Base-by-base conservation (phyloP, 2,113 vertebrate genomes). In the Nesogale talazaci region DNA sequence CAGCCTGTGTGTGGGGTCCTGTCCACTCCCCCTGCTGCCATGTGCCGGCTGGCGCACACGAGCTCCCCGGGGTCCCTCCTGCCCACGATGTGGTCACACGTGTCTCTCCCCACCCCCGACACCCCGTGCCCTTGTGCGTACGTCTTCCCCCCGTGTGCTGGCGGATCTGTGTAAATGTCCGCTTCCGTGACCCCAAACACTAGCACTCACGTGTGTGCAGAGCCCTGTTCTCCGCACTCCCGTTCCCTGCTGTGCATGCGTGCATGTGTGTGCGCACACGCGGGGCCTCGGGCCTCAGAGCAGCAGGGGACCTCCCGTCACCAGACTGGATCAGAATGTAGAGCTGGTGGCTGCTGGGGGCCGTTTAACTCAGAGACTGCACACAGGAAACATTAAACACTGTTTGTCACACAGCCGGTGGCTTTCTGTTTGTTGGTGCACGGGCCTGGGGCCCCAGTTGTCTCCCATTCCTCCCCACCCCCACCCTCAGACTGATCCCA, bases 371-470 rank as follows among this genome's bases (percentile, higher is more conserved):
- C 36, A 25, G 77, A 94, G 75, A 70, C 84, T 92, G 86, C 89
- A 91, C 57, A n/a, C 12, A 14, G 3, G 40, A 76, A 93, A 76
- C 78, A 96, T 97, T 97, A 97, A 97, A 97, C 80, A 56, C 69
- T 27, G 34, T 83, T 59, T 27, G 34, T 83, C 92, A 46, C 79
- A 90, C 61, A 85, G 52, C 31, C 11, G 46, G 70, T 92, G 75
- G 83, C 65, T 25, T 88, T 52, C 38, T 84, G 69, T 80, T 83
- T 83, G 34, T 56, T 84, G 9, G 63, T 1, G 1, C 78, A 74
- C 52, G 80, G 67, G 59, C 42, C 74, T 29, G 27, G 86, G 61
- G 20, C 5, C 63, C 61, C 27, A 42, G 15, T 29, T 57, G 67
- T 82, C 46, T 52, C 46, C 46, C 46, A 52, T 52, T 52, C 46